Base-by-base conservation (phyloP, 30 jellyfish, hydroid and myxozoan genomes). In the Mastigias papua region DNA sequence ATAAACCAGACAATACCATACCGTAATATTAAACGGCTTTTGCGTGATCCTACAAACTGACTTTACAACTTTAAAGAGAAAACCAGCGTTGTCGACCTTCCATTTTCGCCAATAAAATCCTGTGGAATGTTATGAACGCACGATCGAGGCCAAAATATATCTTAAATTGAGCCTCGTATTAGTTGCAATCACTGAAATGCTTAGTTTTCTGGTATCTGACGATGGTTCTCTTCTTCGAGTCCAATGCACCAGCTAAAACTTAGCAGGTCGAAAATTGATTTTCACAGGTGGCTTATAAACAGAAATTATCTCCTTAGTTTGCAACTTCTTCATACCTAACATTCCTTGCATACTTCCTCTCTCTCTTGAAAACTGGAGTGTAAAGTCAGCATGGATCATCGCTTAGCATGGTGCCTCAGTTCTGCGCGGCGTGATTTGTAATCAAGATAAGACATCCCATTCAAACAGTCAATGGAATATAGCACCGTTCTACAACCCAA, bases 211-310 rank as follows among this genome's bases (percentile, higher is more conserved):
- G 67, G 67, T 54, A 25, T 54, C 17, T 19, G 60, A 2, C 13
- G 54, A 42, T 42, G 54, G 13, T 15, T 42, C 54, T 42, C 54
- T 42, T 42, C 54, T 57, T 57, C 3, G 17, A 19, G 23, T 57
- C 30, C 27, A 57, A 57, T 17, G 4, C 17, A 57, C 69, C 69
- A 57, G 74, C 19, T 13, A 25, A 63, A 63, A 63, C 22, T 58
- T 27, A 63, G 42, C 74, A 63, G 74, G 69, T 57, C 37, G 5
- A 63, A 63, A 25, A n/a, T 63, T 27, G 74, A 23, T 25, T 63
- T 63, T 63, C 19, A 63, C 74, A 26, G 74, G 74, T 63, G 74
- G 42, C 74, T 63, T 25, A 63, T 63, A 27, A 63, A 25, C 74
- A 63, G 37, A 63, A 63, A 63, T 63, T 63, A 23, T 63, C 74